Evolutionary conservation across 2,113 vertebrate species (phyloP).

Genomic region (human (Homo sapiens)): GRCh38 chr18:74537501-74538000

Average conservation of each 20-base stretch:
- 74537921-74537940: neutral
- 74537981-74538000: too few relatives aligned
- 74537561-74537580: too few relatives aligned
- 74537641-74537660: neutral
- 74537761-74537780: neutral
- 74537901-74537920: too few relatives aligned
- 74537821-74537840: neutral
- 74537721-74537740: neutral
- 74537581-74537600: neutral
- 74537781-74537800: too few relatives aligned
- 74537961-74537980: neutral
- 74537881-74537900: neutral
- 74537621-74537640: neutral
- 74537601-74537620: neutral
- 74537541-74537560: neutral
- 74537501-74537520: neutral
- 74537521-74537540: neutral
- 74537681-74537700: neutral
- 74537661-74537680: neutral
- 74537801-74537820: fast-evolving
- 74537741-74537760: neutral
- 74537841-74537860: neutral
- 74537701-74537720: neutral
- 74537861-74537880: neutral
- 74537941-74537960: neutral